These are phyloP conservation scores for Valencia hispanica DNA, from an alignment of 2,797 vertebrate species.

Conservation along the genomic window DNA sequence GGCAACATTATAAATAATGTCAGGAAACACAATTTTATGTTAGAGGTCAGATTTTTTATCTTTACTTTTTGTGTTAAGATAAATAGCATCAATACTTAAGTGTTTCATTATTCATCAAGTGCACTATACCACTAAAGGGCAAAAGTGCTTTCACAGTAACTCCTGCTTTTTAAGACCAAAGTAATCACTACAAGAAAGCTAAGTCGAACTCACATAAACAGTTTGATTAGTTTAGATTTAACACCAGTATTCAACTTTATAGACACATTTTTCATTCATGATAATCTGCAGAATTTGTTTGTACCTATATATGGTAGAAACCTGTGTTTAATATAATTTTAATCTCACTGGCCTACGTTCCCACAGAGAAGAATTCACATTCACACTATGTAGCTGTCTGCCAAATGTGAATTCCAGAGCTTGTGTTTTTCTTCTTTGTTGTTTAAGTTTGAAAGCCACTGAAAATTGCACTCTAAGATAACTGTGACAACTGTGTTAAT, in stretches of 20 bases:
- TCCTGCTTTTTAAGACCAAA: neutral
- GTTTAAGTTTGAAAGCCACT: constrained; percentile 29
- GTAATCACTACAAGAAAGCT: constrained; percentile 16
- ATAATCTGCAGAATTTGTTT: constrained; percentile 26
- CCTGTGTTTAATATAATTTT: constrained; percentile 41
- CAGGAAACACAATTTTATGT: neutral
- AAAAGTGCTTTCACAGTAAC: constrained; percentile 2
- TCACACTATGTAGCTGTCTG: constrained; percentile 24
- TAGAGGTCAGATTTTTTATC: neutral
- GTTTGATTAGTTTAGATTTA: constrained; percentile 32
- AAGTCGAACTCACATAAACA: constrained; percentile 17
- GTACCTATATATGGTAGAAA: constrained; percentile 35
- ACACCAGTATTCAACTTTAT: constrained; percentile 40
- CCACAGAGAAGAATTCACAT: constrained; percentile 30
- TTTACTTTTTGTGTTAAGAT: neutral
- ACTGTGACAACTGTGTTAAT: constrained; percentile 23
- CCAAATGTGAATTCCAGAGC: constrained; percentile 33
- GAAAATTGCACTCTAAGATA: constrained; percentile 17
- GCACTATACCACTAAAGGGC: neutral
- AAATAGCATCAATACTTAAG: neutral
- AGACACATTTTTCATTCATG: constrained; percentile 27
- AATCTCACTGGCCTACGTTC: constrained; percentile 39
- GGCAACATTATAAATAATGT: neutral
- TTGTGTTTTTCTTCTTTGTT: neutral
- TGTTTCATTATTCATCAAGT: neutral